These are phyloP conservation scores for Dicyrtomina minuta DNA, from an alignment of 2,888 invertebrate species.

Conservation along the genomic window DNA sequence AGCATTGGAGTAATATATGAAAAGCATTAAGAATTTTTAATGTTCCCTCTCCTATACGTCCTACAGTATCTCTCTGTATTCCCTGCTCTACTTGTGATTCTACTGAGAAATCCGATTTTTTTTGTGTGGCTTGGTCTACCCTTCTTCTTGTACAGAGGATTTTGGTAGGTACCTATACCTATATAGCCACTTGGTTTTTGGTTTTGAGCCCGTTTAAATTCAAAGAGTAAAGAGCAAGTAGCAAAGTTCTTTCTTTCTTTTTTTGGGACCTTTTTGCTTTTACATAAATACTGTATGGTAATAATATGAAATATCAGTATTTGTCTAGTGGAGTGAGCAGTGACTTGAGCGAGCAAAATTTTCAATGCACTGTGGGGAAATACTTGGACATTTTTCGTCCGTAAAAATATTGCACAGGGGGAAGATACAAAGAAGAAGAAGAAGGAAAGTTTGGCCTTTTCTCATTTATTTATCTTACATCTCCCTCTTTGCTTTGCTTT, in stretches of 20 bases:
- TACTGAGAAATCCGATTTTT: no score
- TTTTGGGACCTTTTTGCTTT: neutral
- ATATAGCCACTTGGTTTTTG: no score
- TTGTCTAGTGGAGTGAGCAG: constrained; percentile 9
- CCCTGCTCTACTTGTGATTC: no score
- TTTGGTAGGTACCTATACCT: neutral
- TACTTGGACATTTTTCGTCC: constrained; percentile 11
- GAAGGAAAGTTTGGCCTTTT: constrained; percentile 23
- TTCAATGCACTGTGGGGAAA: neutral
- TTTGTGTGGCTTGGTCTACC: constrained; percentile 10
- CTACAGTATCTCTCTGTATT: no score
- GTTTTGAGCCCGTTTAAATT: no score
- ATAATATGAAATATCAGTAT: constrained; percentile 10
- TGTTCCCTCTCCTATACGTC: no score
- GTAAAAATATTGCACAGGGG: constrained; percentile 10
- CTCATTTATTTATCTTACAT: constrained; percentile 22
- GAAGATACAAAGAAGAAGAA: neutral
- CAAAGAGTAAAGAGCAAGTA: no score
- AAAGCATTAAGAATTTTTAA: no score
- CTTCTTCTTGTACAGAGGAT: neutral
- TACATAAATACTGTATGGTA: no score
- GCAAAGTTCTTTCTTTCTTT: no score
- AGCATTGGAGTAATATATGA: no score
- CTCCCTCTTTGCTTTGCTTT: neutral
- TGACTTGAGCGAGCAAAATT: constrained; percentile 29